Base-by-base conservation (phyloP, 2,888 invertebrate genomes). In the Nomada flava region DNA sequence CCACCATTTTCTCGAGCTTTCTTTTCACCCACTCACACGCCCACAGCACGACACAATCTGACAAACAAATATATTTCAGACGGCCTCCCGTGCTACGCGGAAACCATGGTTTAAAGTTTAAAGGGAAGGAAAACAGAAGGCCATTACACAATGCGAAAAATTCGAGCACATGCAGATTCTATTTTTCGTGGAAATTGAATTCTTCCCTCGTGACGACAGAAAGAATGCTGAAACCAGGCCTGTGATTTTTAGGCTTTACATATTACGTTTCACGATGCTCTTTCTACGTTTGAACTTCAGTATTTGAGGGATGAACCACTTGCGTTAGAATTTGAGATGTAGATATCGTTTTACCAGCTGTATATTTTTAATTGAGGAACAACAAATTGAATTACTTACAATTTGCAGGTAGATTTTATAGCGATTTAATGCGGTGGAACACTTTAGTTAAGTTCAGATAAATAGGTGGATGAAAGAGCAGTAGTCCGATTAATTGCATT, bases 11-110 rank as follows among this genome's bases (percentile, higher is more conserved):
- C 76, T 76, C 67, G 42, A 47, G 78, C 83, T 67, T 23, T 59
- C 59, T 29, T 53, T 44, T 20, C 52, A 26, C 62, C 69, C 68
- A 11, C 47, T 23, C 15, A 4, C 42, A 20, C 18, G 29, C 29
- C 13, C 68, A 55, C 50, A 64, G 79, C 77, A 71, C 86, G 84
- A 84, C 86, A 75, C 82, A 83, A 86, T 88, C 89, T 89, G 89
- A 83, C 89, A 89, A 89, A 88, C 88, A 88, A 89, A 87, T 83
- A 88, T 87, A 88, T 89, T 87, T 89, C 79, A 86, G 72, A 70
- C 84, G 72, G 65, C 52, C 69, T 62, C 75, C 77, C 77, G 72
- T 42, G 20, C 42, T 53, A 60, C 36, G 59, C 67, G 78, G 44
- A 73, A 80, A 62, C 68, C 53, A 63, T 65, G 70, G 53, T 72